Conservation (phyloP, 2,888 invertebrate genomes). For the Nematopogon swammerdamellus region DNA sequence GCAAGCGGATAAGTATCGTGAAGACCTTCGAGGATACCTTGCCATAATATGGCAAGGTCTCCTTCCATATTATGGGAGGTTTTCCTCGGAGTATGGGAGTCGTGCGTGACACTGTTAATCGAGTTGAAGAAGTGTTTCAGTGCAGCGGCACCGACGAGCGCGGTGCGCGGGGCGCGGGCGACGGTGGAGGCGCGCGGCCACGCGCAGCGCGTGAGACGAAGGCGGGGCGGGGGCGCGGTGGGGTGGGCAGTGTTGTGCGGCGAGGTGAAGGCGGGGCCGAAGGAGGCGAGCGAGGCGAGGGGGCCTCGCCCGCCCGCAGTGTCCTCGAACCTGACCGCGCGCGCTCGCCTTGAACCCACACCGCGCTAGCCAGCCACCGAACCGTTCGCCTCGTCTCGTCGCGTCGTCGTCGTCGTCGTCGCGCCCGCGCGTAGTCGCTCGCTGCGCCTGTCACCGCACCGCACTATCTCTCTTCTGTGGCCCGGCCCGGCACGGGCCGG, state of each 20-base stretch:
- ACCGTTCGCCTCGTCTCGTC: slow-evolving; percentile 29
- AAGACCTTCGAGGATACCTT: too few relatives aligned
- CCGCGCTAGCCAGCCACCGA: not conserved
- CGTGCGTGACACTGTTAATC: too few relatives aligned
- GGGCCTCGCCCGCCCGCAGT: slow-evolving; percentile 25
- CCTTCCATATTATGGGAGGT: too few relatives aligned
- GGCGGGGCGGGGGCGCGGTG: slow-evolving; percentile 10
- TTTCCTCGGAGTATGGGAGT: too few relatives aligned
- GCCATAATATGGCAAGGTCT: too few relatives aligned
- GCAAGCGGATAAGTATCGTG: too few relatives aligned
- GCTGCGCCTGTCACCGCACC: slow-evolving; percentile 25
- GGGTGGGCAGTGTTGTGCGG: slow-evolving; percentile 30
- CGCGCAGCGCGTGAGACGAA: too few relatives aligned
- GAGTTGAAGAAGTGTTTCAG: too few relatives aligned
- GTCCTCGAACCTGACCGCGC: slow-evolving; percentile 57
- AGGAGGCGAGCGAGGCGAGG: not conserved
- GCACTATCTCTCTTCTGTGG: slow-evolving; percentile 10
- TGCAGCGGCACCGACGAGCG: too few relatives aligned
- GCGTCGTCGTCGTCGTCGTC: slow-evolving; percentile 22
- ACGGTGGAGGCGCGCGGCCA: too few relatives aligned
- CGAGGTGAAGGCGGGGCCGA: slow-evolving; percentile 18
- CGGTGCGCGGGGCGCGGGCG: too few relatives aligned
- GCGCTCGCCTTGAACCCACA: slow-evolving; percentile 50
- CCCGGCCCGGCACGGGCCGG: too few relatives aligned
- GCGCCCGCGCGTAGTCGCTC: slow-evolving; percentile 25